Conservation (phyloP, 2,797 vertebrate genomes). For the Clamator glandarius region DNA sequence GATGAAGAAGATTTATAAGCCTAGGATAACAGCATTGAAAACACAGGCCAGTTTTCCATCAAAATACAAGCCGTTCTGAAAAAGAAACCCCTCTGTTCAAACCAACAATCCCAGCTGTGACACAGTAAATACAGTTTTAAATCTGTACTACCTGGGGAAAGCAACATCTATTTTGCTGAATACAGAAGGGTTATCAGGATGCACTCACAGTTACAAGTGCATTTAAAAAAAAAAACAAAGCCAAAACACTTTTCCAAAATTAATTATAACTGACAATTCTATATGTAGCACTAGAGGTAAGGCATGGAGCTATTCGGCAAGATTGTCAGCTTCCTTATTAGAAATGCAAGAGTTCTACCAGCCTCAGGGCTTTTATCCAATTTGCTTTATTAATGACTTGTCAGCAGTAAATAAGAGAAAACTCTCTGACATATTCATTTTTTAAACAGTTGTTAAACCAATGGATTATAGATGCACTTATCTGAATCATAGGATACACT, state of each 20-base stretch:
- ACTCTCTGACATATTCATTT: conserved; percentile 8
- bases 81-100: not conserved
- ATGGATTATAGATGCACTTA: not conserved
- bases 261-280: conserved; percentile 18
- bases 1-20: conserved; percentile 20
- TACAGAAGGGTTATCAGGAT: not conserved
- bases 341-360: conserved; percentile 23
- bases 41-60: not conserved
- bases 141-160: not conserved
- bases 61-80: not conserved
- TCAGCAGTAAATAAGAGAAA: conserved; percentile 58
- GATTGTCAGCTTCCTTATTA: not conserved
- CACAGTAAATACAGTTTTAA: not conserved
- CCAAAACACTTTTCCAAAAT: not conserved
- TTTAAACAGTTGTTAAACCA: not conserved
- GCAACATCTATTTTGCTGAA: not conserved
- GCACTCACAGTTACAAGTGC: not conserved
- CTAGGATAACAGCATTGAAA: not conserved
- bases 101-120: not conserved
- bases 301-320: not conserved
- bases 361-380: conserved; percentile 50
- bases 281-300: not conserved
- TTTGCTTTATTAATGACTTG: conserved; percentile 60
- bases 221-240: not conserved
- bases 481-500: not conserved